Evolutionary conservation across 1,140 invertebrate species (phyloP), one percentile per base, ranked within the genome.

Genomic region (Heliconius eleuchia): DNA sequence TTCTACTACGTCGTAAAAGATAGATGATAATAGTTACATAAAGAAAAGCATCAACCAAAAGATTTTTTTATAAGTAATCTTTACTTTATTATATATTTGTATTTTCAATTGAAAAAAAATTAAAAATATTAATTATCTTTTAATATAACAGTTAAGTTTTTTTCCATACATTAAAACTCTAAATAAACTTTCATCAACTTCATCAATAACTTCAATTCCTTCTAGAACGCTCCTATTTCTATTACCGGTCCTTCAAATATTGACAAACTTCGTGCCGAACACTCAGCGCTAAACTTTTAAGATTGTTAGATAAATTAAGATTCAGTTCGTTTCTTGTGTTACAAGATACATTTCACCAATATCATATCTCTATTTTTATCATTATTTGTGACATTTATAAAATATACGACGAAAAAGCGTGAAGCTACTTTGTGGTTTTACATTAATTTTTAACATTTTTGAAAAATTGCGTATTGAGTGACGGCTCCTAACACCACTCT

Each of bases 231-330:
- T 55, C n/a, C 46, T 74, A 79, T 79, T 73, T 50, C 77, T 46
- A 55, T 79, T 73, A 74, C 74, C 73, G 77, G 77, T 52, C 77
- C 77, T 46, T 79, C 77, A 79, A 79, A 74, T 79, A 75, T 79
- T 79, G 78, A 79, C 73, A 79, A 79, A 79, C 73, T 79, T 71
- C 34, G 72, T 60, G 55, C 77, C 19, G 57, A 66, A 73, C 72
- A 70, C 73, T 13, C 73, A 37, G 55, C 77, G 77, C 23, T 73
- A 42, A 74, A 79, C 77, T 79, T 79, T 74, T 79, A 79, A 78
- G 77, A 84, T 79, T 83, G 80, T 84, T 71, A 82, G 80, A 82
- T 83, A 83, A 84, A 83, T 84, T 83, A 86, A 83, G 83, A 80
- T 80, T 75, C 81, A 70, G 78, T 80, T 66, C 23, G 13, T 30